These are phyloP conservation scores for Pycnonotus jocosus DNA, from an alignment of 2,113 vertebrate species.

Conservation along the genomic window DNA sequence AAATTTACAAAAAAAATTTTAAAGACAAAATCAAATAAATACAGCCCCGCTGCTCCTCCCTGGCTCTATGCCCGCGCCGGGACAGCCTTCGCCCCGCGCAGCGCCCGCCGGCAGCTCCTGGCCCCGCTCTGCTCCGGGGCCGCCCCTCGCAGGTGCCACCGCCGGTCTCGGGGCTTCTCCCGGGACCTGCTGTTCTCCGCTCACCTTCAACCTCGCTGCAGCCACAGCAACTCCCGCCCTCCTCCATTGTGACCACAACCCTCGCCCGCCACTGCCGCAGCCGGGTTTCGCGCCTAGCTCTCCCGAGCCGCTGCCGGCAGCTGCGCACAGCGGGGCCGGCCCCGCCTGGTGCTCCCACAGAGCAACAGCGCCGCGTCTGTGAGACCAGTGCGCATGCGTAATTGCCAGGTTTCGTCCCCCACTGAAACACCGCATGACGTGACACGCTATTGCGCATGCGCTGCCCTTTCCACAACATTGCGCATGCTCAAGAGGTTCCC, in stretches of 20 bases:
- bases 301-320: no score
- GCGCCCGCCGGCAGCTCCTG: not conserved
- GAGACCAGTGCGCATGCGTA: no score
- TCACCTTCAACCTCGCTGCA: not conserved
- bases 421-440: no score
- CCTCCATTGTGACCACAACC: not conserved
- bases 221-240: not conserved
- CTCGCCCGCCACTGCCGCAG: not conserved
- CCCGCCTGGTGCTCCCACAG: no score
- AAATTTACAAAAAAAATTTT: no score
- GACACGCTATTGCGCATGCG: not conserved
- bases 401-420: no score
- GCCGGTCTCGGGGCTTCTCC: not conserved
- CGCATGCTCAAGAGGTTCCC: not conserved
- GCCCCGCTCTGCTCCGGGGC: not conserved
- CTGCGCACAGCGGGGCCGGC: no score
- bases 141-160: not conserved
- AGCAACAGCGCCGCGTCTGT: not conserved
- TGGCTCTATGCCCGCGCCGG: not conserved
- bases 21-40: no score
- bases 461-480: not conserved
- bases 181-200: not conserved
- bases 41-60: not conserved
- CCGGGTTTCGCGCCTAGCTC: no score
- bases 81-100: not conserved